Conservation (phyloP, 2,113 vertebrate species). For the Cyrtonyx montezumae region DNA sequence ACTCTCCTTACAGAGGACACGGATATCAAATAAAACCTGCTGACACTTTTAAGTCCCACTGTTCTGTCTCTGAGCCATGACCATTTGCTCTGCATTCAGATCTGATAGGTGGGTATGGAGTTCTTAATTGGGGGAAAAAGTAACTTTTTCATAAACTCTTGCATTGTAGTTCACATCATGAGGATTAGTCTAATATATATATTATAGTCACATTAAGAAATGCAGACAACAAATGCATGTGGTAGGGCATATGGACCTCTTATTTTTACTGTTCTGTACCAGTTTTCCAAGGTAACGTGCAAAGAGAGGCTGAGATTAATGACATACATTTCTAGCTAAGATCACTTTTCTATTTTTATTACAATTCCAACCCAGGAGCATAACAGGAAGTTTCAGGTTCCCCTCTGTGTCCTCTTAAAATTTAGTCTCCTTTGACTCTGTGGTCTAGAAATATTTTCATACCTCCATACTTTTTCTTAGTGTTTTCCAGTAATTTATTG, state of each 20-base stretch:
- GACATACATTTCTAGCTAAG: neutral
- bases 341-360: neutral
- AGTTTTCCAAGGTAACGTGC: neutral
- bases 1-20: neutral
- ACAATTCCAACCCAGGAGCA: neutral
- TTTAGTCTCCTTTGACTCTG: neutral
- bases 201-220: neutral
- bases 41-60: neutral
- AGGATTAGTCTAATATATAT: too few species aligned
- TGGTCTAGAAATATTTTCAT: slow-evolving; percentile 19
- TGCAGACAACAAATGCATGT: neutral
- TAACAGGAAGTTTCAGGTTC: slow-evolving; percentile 28
- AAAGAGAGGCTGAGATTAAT: neutral
- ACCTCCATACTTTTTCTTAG: neutral
- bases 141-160: neutral
- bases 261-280: neutral
- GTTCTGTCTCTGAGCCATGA: neutral
- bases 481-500: slow-evolving; percentile 21
- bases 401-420: neutral
- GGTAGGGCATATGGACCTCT: neutral
- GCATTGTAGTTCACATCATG: neutral
- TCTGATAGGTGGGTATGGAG: too few species aligned
- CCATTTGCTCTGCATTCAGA: neutral
- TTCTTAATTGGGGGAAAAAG: neutral
- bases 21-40: neutral